A percentile compares a stretch with the other conserved stretches of the same genome.
Conservation (phyloP, 2,888 invertebrate genomes). For the Clitarchus hookeri region DNA sequence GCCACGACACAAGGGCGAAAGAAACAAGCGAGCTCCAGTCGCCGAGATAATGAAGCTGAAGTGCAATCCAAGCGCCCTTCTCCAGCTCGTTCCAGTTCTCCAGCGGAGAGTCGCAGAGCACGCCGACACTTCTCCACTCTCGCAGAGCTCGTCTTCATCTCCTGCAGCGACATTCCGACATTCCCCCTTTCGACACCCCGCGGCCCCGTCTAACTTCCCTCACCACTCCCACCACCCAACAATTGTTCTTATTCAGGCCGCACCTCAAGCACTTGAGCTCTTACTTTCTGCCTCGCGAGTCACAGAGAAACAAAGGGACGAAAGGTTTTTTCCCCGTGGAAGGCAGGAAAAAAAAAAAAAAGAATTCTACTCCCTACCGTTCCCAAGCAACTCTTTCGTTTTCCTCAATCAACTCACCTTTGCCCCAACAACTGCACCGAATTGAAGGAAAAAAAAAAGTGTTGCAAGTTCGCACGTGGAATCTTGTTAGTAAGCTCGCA, state of each 20-base stretch:
- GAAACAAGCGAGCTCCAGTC: not conserved
- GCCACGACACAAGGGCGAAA: not conserved
- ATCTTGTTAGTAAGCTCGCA: not conserved
- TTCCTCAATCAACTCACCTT: not conserved
- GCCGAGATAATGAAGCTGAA: not conserved
- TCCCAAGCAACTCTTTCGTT: not conserved
- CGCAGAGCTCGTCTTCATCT: not conserved
- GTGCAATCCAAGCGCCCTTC: not conserved
- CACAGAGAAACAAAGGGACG: not conserved
- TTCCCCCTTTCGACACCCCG: not conserved
- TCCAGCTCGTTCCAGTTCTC: not conserved
- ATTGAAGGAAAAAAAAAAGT: not conserved
- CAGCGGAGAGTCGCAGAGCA: no score
- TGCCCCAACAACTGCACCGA: not conserved
- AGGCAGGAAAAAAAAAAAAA: no score
- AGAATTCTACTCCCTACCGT: not conserved
- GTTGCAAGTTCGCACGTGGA: not conserved
- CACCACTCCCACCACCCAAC: no score
- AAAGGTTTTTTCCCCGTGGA: not conserved
- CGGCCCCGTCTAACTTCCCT: not conserved
- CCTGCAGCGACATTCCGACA: conserved; percentile 1
- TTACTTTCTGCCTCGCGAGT: not conserved
- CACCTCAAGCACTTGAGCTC: not conserved
- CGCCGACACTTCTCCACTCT: not conserved
- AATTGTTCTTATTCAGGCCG: not conserved